These are phyloP conservation scores for Silvanus unidentatus DNA, from an alignment of 2,888 invertebrate genomes.

Conservation along the genomic window DNA sequence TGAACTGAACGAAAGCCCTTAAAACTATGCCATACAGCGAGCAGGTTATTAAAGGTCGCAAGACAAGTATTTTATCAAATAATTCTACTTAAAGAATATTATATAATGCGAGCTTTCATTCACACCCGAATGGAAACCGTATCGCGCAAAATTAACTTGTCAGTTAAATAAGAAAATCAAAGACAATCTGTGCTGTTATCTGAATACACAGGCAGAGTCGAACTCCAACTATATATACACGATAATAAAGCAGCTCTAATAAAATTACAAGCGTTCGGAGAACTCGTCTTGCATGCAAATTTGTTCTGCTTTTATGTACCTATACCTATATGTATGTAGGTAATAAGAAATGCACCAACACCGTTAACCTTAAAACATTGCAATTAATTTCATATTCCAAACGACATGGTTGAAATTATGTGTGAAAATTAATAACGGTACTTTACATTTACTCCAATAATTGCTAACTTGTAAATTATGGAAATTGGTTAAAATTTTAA, in stretches of 20 bases:
- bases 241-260: constrained; percentile 33
- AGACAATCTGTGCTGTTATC: constrained; percentile 5
- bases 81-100: too few species aligned
- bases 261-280: constrained; percentile 35
- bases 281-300: constrained; percentile 39
- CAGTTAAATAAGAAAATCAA: constrained; percentile 5
- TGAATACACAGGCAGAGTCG: background rate
- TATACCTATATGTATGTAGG: constrained; percentile 25
- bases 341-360: constrained; percentile 17
- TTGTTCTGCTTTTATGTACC: constrained; percentile 28
- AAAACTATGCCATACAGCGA: too few species aligned
- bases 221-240: constrained; percentile 8
- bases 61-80: too few species aligned
- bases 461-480: constrained; percentile 16
- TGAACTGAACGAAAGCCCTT: too few species aligned
- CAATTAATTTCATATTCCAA: constrained; percentile 35
- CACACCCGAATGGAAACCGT: too few species aligned
- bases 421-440: constrained; percentile 33
- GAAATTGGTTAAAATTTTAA: background rate
- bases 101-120: too few species aligned
- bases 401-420: constrained; percentile 32
- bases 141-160: constrained; percentile 2
- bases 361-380: constrained; percentile 9
- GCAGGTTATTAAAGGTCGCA: too few species aligned
- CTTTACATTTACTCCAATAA: constrained; percentile 24